Evolutionary conservation across 2,888 invertebrate genomes (phyloP).

Genomic region (Caenorhabditis sp.): DNA sequence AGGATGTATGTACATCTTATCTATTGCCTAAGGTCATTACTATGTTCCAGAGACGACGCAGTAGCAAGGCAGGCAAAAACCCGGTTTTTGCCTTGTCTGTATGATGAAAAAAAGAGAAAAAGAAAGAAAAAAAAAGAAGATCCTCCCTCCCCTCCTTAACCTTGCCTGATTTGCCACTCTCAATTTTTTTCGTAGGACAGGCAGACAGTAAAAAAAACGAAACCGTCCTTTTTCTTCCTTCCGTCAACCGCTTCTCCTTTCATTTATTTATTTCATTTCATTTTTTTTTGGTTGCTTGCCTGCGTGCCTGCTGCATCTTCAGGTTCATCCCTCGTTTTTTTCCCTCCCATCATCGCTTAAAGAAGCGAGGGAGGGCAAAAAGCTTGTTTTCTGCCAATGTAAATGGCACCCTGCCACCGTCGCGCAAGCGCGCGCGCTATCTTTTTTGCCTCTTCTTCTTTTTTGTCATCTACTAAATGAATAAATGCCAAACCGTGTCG

Average conservation of each 20-base stretch:
- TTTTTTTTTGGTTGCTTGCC: too few relatives aligned
- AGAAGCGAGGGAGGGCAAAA: background rate
- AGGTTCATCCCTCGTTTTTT: background rate
- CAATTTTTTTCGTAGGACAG: background rate
- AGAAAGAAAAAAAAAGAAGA: background rate
- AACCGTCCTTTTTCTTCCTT: background rate
- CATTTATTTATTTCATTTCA: background rate
- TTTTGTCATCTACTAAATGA: background rate
- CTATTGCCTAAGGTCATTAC: slow-evolving; percentile 45
- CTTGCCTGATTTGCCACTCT: slow-evolving; percentile 1
- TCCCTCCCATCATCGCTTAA: background rate
- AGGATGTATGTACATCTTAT: slow-evolving; percentile 25
- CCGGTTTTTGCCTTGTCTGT: background rate
- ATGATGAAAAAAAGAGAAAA: too few relatives aligned
- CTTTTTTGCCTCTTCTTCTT: background rate
- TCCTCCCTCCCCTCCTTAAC: slow-evolving; percentile 1
- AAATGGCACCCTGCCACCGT: background rate
- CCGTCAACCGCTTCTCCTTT: background rate
- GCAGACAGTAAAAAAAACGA: too few relatives aligned
- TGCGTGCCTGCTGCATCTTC: background rate
- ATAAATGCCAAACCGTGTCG: slow-evolving; percentile 1
- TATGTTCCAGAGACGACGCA: slow-evolving; percentile 37
- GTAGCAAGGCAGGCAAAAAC: background rate
- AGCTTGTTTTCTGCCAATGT: background rate
- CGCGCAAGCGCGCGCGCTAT: background rate